These are phyloP conservation scores for Patella ulyssiponensis DNA, from an alignment of 2,888 invertebrate genomes.

Conservation along the genomic window DNA sequence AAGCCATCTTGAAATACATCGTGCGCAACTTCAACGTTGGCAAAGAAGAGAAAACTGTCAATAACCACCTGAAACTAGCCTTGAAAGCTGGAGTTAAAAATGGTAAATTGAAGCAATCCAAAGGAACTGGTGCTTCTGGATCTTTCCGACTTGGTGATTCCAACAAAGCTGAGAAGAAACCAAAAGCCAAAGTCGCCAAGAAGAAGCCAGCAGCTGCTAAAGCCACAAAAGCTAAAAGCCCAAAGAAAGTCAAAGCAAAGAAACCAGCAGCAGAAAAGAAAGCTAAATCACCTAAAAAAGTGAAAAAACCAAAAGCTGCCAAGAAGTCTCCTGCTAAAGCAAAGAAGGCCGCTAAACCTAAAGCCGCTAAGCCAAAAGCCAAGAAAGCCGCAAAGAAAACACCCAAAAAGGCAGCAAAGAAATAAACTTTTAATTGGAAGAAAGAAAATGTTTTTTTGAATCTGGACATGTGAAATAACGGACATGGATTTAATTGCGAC, in stretches of 20 bases:
- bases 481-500: no score
- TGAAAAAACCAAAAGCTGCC: slow-evolving; percentile 29
- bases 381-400: slow-evolving; percentile 45
- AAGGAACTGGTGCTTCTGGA: slow-evolving; percentile 65
- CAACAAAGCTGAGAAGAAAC: slow-evolving; percentile 35
- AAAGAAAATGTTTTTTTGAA: no score
- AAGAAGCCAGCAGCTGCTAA: no score
- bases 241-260: slow-evolving; percentile 39
- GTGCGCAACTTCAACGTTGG: slow-evolving; percentile 71
- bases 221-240: slow-evolving; percentile 34
- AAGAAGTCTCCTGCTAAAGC: slow-evolving; percentile 24
- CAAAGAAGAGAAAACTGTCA: slow-evolving; percentile 68
- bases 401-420: slow-evolving; percentile 41
- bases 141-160: slow-evolving; percentile 59
- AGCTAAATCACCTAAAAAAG: slow-evolving; percentile 34
- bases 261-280: slow-evolving; percentile 22
- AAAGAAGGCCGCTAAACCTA: slow-evolving; percentile 31
- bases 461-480: no score
- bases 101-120: slow-evolving; percentile 70
- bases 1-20: slow-evolving; percentile 74
- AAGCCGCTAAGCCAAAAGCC: slow-evolving; percentile 42
- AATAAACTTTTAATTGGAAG: not conserved
- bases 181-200: slow-evolving; percentile 25
- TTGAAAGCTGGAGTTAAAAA: slow-evolving; percentile 69
- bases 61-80: slow-evolving; percentile 71